These are phyloP conservation scores for Charanyca ferruginea DNA, from an alignment of 2,888 invertebrate species.

Conservation along the genomic window DNA sequence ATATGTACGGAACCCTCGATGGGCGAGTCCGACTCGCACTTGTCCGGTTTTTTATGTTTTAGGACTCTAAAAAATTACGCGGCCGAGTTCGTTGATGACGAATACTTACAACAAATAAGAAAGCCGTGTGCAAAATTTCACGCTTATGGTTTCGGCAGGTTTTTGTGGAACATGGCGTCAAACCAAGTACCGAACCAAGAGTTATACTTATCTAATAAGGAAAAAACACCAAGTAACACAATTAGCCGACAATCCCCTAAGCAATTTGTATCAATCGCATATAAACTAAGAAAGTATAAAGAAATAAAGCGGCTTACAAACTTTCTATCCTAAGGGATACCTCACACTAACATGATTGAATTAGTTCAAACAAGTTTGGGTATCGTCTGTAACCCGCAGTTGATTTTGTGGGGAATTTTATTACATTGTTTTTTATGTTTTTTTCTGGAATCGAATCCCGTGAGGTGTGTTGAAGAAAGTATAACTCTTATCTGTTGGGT, in stretches of 20 bases:
- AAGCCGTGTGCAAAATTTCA: no score
- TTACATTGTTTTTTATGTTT: constrained; percentile 57
- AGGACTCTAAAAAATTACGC: no score
- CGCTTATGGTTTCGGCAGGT: no score
- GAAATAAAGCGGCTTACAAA: constrained; percentile 72
- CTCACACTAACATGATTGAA: constrained; percentile 73
- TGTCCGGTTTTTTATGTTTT: no score
- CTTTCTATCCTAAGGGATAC: constrained; percentile 73
- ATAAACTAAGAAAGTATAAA: constrained; percentile 64
- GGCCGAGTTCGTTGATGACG: no score
- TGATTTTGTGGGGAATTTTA: constrained; percentile 57
- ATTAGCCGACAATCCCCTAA: constrained; percentile 67
- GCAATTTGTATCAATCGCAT: constrained; percentile 75
- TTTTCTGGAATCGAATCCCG: constrained; percentile 38
- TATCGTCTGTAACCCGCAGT: constrained; percentile 55
- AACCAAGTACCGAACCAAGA: no score
- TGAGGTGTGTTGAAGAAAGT: constrained; percentile 16
- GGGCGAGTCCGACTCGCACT: no score
- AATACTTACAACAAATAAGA: no score
- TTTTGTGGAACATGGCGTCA: no score
- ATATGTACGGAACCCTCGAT: no score
- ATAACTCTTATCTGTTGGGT: constrained; percentile 1
- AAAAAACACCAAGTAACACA: constrained; percentile 31
- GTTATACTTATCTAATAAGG: constrained; percentile 39
- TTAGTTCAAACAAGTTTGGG: constrained; percentile 70